These are phyloP conservation scores for Oncorhynchus keta DNA, from an alignment of 2,113 vertebrate genomes.

Conservation along the genomic window DNA sequence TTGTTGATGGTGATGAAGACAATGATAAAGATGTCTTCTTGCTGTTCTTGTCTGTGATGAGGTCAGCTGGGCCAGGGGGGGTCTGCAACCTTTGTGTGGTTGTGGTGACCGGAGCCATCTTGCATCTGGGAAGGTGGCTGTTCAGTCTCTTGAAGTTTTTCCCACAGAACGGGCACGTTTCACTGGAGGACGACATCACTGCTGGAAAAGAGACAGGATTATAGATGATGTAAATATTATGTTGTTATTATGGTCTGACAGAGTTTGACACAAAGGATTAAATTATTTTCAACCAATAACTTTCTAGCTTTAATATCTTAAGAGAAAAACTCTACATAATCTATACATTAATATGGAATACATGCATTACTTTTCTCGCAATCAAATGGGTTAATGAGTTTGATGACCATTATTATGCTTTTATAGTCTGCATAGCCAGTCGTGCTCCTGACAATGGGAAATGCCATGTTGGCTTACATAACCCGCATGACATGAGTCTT, in stretches of 20 bases:
- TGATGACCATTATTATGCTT: too few species aligned
- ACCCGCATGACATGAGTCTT: too few species aligned
- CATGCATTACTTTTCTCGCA: too few species aligned
- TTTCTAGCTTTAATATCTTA: too few species aligned
- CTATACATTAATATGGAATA: too few species aligned
- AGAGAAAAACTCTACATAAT: too few species aligned
- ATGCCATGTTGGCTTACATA: too few species aligned
- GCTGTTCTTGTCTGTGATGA: neutral
- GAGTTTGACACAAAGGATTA: too few species aligned
- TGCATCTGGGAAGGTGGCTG: conserved; percentile 85
- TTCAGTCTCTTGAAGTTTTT: conserved; percentile 86
- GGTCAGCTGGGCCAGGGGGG: neutral
- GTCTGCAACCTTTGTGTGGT: conserved; percentile 26
- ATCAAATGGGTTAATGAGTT: too few species aligned
- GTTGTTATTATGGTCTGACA: too few species aligned
- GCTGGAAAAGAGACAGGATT: neutral
- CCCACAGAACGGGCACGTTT: conserved; percentile 83
- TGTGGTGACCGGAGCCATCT: conserved; percentile 50
- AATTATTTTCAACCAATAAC: neutral
- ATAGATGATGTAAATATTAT: neutral
- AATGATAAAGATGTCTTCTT: neutral
- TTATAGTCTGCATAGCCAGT: too few species aligned
- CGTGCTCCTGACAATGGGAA: too few species aligned
- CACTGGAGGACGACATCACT: conserved; percentile 38
- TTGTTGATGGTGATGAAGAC: neutral